Conservation (phyloP, 2,888 invertebrate genomes). For the Operophtera brumata region DNA sequence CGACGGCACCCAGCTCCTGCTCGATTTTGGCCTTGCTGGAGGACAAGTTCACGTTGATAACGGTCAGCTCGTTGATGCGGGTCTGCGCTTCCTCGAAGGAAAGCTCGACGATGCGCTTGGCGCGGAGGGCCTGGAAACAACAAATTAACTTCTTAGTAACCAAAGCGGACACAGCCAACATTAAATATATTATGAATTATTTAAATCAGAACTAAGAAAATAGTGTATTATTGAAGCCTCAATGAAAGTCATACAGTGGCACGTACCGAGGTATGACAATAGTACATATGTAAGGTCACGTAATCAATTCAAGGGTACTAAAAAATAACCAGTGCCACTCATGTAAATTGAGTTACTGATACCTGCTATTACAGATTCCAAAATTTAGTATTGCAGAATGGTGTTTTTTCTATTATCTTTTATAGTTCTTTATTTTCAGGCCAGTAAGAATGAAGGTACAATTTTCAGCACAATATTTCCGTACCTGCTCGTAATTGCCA, state of each 20-base stretch:
- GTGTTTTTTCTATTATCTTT: neutral
- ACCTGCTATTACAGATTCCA: neutral
- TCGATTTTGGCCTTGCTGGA: conserved; percentile 97
- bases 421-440: too few species aligned
- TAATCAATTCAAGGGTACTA: too few species aligned
- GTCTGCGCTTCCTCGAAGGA: conserved; percentile 94
- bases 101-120: conserved; percentile 94
- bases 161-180: too few species aligned
- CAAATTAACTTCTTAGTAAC: neutral
- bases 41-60: conserved; percentile 96
- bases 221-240: too few species aligned
- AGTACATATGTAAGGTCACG: too few species aligned
- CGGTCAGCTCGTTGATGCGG: conserved; percentile 96
- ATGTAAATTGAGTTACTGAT: neutral
- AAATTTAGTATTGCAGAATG: neutral
- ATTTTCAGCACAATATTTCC: neutral
- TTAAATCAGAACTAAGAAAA: too few species aligned
- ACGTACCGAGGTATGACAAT: too few species aligned
- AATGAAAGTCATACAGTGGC: too few species aligned
- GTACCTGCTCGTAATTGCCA: conserved; percentile 89
- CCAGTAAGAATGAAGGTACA: neutral
- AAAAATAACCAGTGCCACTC: too few species aligned
- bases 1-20: conserved; percentile 93
- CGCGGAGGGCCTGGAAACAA: conserved; percentile 88
- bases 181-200: too few species aligned